Conservation (phyloP, 2,113 vertebrate genomes). For the Oncorhynchus masou region DNA sequence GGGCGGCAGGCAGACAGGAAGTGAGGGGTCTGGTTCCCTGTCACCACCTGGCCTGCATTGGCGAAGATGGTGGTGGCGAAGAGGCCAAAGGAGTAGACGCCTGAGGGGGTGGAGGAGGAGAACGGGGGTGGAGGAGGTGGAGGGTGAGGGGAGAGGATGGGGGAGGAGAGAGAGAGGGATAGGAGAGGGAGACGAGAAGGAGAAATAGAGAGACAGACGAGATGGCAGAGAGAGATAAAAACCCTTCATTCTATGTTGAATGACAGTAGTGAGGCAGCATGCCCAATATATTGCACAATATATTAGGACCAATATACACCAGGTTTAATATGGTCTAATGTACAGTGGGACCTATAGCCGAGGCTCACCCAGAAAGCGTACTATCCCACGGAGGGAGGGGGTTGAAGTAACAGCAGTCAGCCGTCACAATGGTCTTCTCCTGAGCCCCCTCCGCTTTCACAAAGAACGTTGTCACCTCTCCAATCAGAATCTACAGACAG, state of each 20-base stretch:
- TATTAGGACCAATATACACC: no score
- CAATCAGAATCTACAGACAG: constrained; percentile 80
- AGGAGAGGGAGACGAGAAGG: neutral
- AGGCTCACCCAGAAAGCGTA: constrained; percentile 85
- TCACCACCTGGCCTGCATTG: constrained; percentile 90
- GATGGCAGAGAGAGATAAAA: no score
- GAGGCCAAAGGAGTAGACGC: constrained; percentile 89
- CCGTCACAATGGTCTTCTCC: constrained; percentile 87
- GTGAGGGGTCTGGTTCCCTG: constrained; percentile 87
- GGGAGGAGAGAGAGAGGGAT: neutral
- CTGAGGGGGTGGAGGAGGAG: constrained; percentile 54
- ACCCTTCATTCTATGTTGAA: no score
- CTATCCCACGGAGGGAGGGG: constrained; percentile 85
- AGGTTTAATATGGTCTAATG: no score
- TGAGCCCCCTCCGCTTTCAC: constrained; percentile 74
- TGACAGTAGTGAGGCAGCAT: no score
- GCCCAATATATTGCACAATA: no score
- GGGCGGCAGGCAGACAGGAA: constrained; percentile 89
- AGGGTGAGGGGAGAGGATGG: neutral
- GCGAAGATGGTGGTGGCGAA: constrained; percentile 91
- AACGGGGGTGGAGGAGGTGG: neutral
- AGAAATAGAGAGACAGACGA: neutral
- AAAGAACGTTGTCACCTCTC: constrained; percentile 83
- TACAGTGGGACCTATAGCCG: neutral
- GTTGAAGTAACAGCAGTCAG: constrained; percentile 90